phyloP scores from a whole-genome alignment of 2,113 vertebrate species.

The Vireo altiloquus region DNA sequence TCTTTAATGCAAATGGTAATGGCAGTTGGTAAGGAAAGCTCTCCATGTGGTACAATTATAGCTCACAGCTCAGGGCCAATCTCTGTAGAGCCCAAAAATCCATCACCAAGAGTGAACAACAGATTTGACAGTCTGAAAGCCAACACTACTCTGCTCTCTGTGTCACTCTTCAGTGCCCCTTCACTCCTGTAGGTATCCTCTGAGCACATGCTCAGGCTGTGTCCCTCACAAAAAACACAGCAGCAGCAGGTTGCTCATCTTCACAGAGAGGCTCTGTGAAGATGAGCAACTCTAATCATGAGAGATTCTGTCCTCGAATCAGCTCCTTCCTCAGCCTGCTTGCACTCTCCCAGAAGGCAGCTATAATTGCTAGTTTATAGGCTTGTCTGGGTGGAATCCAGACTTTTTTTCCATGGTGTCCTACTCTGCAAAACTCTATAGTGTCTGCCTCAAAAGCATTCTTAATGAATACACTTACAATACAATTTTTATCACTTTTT shows the following conservation, averaged over 20 bases:
- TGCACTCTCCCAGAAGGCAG: not conserved
- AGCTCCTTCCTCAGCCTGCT: not conserved
- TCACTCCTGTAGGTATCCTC: not conserved
- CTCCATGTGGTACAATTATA: fast-evolving
- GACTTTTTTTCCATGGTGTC: not conserved
- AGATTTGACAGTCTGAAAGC: not conserved
- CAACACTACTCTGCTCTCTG: not conserved
- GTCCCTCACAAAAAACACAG: not conserved
- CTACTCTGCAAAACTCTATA: not conserved
- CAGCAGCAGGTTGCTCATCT: not conserved
- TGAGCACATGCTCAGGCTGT: not conserved
- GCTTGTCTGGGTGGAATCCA: not conserved
- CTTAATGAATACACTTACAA: not conserved
- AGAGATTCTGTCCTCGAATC: not conserved
- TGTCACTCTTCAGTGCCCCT: not conserved
- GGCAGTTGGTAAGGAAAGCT: not conserved
- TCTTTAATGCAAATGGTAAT: not conserved
- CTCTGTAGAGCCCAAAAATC: not conserved
- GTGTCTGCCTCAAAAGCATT: not conserved
- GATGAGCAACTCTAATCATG: not conserved
- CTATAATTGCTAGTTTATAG: not conserved
- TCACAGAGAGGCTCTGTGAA: not conserved
- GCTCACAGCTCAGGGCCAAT: not conserved
- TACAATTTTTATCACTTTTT: not conserved
- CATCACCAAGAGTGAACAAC: not conserved